Percentiles rank a stretch among this genome's conserved stretches.
Conservation (phyloP, 2,888 invertebrate genomes). For the Cosmia trapezina region DNA sequence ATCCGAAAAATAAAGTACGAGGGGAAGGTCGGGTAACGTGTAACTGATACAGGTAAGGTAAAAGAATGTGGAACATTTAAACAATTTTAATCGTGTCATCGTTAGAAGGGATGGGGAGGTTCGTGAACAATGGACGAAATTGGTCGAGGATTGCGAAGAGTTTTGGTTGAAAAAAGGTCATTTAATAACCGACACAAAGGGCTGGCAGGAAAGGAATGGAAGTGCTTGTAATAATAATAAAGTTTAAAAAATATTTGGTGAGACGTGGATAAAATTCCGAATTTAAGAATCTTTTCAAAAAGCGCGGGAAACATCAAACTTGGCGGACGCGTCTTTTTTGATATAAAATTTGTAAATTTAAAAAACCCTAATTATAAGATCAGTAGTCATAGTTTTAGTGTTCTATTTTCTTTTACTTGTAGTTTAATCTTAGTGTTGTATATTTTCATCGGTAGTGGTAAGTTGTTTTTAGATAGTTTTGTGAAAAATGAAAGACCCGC, state of each 20-base stretch:
- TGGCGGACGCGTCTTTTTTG: too few relatives aligned
- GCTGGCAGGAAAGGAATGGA: slow-evolving; percentile 55
- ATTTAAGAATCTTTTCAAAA: slow-evolving; percentile 43
- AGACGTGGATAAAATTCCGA: slow-evolving; percentile 49
- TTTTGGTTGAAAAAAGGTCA: slow-evolving; percentile 62
- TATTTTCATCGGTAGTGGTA: too few relatives aligned
- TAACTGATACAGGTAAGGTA: slow-evolving; percentile 57
- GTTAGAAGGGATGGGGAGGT: slow-evolving; percentile 52
- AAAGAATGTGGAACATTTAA: slow-evolving; percentile 60
- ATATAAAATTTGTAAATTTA: too few relatives aligned
- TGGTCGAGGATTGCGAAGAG: slow-evolving; percentile 59
- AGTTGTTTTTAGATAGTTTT: too few relatives aligned
- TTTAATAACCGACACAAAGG: slow-evolving; percentile 65
- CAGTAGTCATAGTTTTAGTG: too few relatives aligned
- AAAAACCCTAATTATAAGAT: too few relatives aligned
- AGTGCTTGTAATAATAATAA: slow-evolving; percentile 61
- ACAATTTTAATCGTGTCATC: slow-evolving; percentile 68
- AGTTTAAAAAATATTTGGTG: slow-evolving; percentile 62
- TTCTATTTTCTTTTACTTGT: too few relatives aligned
- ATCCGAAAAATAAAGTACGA: slow-evolving; percentile 48
- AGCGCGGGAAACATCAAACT: too few relatives aligned
- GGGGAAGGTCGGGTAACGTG: slow-evolving; percentile 35
- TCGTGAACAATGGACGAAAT: slow-evolving; percentile 63
- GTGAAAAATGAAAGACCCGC: too few relatives aligned
- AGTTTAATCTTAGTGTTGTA: too few relatives aligned